phyloP scores from a whole-genome alignment of 2,888 invertebrate species.

The Apamea epomidion region DNA sequence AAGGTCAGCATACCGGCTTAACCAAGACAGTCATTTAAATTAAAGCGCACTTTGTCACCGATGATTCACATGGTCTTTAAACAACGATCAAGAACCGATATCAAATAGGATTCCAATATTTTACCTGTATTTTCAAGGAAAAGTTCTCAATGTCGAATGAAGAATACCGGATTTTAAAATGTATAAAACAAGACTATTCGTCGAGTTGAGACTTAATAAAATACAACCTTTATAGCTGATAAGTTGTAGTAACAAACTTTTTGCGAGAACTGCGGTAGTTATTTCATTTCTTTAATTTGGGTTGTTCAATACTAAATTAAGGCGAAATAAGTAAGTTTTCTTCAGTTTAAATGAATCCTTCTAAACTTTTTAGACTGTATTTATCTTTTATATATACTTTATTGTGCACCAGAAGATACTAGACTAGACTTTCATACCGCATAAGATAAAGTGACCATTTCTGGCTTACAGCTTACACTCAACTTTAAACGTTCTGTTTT shows the following conservation, averaged over 20 bases:
- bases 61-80: conserved; percentile 48
- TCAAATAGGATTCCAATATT: conserved; percentile 19
- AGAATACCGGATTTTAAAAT: conserved; percentile 48
- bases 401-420: not conserved
- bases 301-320: not conserved
- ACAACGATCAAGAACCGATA: conserved; percentile 21
- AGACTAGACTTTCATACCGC: not conserved
- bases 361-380: not conserved
- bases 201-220: conserved; percentile 4
- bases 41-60: conserved; percentile 18
- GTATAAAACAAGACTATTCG: conserved; percentile 18
- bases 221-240: not conserved
- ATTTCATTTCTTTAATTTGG: not conserved
- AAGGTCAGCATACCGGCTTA: conserved; percentile 24
- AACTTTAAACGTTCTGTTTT: not conserved
- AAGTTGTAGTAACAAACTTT: not conserved
- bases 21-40: conserved; percentile 19
- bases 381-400: not conserved
- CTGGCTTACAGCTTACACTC: not conserved
- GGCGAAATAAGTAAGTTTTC: conserved; percentile 7
- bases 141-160: conserved; percentile 30
- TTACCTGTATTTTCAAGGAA: conserved; percentile 45
- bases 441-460: not conserved
- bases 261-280: not conserved
- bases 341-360: not conserved